Base-by-base conservation (phyloP, 1,140 invertebrate genomes). In the Penaeus indicus region DNA sequence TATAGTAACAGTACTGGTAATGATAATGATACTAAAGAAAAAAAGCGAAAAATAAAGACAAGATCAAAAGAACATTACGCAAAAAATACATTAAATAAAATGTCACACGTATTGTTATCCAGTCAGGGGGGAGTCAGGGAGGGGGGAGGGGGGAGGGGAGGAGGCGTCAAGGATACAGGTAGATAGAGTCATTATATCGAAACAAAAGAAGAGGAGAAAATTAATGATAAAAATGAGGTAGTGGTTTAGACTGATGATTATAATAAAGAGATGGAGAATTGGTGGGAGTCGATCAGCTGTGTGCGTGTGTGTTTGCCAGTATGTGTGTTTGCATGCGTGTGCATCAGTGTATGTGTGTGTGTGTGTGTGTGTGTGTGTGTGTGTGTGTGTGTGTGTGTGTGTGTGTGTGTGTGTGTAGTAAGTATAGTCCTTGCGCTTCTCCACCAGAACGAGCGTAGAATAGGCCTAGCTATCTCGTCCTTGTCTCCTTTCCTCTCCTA, bases 391-490 rank as follows among this genome's bases (percentile, higher is more conserved):
- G 25, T 32, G 18, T 5, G 27, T 25, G 42, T 78, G 75, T 78
- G n/a, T 78, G 32, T 27, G 32, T n/a, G n/a, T 72, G 16, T 72
- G 67, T 72, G 32, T 32, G 19, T 3, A 13, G 75, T 78, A 3
- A n/a, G 32, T 78, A 19, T 42, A 18, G 4, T 47, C 42, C 27
- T 10, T 47, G 47, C 75, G 25, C 75, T 54, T 54, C 8, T 25
- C 54, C 75, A 10, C 16, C 18, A 13, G 25, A 27, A 10, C 32
- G 42, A 27, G 47, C 75, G 19, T 47, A 27, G 21, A 27, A 27
- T 78, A 78, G 21, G 75, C 47, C 47, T 21, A 78, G 32, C 47
- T 78, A 78, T 78, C 22, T n/a, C 75, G 54, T 82, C 80, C 47
- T 60, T 18, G 22, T 61, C 61, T 60, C 60, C 22, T 25, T 60